These are phyloP conservation scores for Chironomus tepperi DNA, from an alignment of 1,140 invertebrate genomes.

Conservation along the genomic window DNA sequence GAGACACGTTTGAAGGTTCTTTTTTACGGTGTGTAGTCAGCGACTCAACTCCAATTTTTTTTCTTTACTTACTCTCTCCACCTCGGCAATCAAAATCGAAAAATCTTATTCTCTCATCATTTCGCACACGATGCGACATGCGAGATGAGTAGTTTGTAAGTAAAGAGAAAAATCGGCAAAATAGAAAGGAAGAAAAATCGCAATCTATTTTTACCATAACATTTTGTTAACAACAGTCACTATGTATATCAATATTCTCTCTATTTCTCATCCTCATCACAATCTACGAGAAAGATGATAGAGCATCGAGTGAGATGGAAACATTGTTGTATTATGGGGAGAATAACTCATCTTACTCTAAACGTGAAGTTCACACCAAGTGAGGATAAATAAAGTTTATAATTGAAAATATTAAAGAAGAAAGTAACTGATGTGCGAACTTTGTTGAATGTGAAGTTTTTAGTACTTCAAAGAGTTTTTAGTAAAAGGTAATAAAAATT, in stretches of 20 bases:
- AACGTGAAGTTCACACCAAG: too few relatives aligned
- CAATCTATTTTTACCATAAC: conserved; percentile 11
- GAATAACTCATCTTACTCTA: too few relatives aligned
- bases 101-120: background rate
- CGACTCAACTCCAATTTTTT: background rate
- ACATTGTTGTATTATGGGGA: too few relatives aligned
- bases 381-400: too few relatives aligned
- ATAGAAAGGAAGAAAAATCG: background rate
- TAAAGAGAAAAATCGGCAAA: background rate
- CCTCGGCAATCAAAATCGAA: background rate
- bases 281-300: too few relatives aligned
- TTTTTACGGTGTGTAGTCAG: background rate
- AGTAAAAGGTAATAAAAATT: too few relatives aligned
- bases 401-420: too few relatives aligned
- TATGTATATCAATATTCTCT: background rate
- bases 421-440: too few relatives aligned
- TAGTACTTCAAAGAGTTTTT: too few relatives aligned
- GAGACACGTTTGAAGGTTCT: background rate
- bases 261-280: background rate
- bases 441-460: too few relatives aligned
- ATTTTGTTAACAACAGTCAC: background rate
- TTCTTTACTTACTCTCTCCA: too few relatives aligned
- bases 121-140: background rate
- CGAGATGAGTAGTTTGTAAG: background rate
- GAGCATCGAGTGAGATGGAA: too few relatives aligned